phyloP scores from a whole-genome alignment of 2,113 vertebrate genomes.

The Centropus unirufus region DNA sequence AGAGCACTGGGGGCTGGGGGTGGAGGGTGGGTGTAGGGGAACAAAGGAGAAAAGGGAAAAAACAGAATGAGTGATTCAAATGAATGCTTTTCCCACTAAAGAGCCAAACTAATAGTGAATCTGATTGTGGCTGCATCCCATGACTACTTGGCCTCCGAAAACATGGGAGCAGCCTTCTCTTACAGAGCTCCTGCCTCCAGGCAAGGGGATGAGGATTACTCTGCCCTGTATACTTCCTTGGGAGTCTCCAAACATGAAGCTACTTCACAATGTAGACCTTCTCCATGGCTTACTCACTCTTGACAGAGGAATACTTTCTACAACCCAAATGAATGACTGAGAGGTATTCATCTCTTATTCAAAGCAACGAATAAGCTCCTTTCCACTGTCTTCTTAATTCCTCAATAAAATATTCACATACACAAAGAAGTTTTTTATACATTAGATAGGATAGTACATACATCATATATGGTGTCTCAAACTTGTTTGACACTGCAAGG shows the following conservation, averaged over 20 bases:
- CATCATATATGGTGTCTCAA: background rate
- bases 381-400: background rate
- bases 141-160: background rate
- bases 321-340: background rate
- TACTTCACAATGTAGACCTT: background rate
- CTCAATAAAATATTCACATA: background rate
- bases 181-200: background rate
- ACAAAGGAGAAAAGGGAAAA: background rate
- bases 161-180: background rate
- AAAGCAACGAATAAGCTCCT: background rate
- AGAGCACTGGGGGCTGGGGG: fast-evolving
- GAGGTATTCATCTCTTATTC: background rate
- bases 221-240: background rate
- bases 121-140: background rate
- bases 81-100: background rate
- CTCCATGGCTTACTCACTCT: background rate
- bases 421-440: constrained; percentile 1
- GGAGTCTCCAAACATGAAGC: background rate
- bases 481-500: background rate
- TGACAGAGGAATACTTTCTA: background rate
- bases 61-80: background rate
- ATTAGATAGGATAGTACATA: background rate
- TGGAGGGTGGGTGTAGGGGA: too few species aligned
- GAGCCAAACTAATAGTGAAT: background rate
- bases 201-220: background rate